phyloP scores from a whole-genome alignment of 2,888 invertebrate species.

The Scotopteryx bipunctaria region DNA sequence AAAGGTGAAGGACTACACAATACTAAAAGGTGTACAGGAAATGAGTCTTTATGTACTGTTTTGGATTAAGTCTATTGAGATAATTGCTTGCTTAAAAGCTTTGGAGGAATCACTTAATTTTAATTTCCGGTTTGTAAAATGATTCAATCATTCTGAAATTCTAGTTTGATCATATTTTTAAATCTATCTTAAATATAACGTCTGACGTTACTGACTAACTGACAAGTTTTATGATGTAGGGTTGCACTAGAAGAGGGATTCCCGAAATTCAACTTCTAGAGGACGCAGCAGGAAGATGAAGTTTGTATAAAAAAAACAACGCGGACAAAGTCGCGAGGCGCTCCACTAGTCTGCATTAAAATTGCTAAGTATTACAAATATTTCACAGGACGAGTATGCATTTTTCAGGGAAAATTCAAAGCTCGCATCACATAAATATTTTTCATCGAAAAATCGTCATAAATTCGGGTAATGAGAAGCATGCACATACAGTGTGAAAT shows the following conservation, averaged over 20 bases:
- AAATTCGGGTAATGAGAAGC: constrained; percentile 75
- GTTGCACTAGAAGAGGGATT: no score
- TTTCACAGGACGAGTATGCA: constrained; percentile 2
- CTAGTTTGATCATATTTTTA: no score
- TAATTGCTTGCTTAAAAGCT: constrained; percentile 8
- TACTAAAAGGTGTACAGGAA: constrained; percentile 6
- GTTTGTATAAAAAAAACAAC: no score
- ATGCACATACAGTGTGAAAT: constrained; percentile 74
- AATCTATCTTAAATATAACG: no score
- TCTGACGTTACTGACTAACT: no score
- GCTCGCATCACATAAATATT: constrained; percentile 34
- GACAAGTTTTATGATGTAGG: no score
- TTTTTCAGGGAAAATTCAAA: constrained; percentile 26
- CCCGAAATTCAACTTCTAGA: no score
- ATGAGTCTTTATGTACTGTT: constrained; percentile 4
- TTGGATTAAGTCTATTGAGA: neutral
- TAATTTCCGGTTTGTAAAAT: no score
- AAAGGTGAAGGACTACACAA: constrained; percentile 46
- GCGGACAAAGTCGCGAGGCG: no score
- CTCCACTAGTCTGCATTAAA: no score
- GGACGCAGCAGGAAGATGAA: no score
- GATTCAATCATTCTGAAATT: no score
- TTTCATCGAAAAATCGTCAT: constrained; percentile 54
- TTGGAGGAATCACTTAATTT: neutral
- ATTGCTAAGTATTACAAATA: constrained; percentile 7